Conservation (phyloP, 92 coral and sea anemone species). For the Montipora capitata region DNA sequence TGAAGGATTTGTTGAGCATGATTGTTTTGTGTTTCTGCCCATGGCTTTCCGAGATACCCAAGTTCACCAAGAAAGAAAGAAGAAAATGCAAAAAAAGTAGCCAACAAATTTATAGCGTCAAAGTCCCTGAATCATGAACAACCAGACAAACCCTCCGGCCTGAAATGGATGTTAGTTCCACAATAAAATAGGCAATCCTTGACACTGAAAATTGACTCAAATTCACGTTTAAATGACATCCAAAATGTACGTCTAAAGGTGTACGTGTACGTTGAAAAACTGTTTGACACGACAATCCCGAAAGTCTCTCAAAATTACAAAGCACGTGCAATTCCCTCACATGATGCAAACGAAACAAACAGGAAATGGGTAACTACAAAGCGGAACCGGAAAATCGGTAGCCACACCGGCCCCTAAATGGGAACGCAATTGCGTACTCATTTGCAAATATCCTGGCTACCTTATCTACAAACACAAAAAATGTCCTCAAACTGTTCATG, state of each 20-base stretch:
- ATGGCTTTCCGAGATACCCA: too few species aligned
- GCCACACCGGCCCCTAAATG: constrained; percentile 62
- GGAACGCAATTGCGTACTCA: constrained; percentile 1
- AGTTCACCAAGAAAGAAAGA: too few species aligned
- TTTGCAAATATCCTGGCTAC: background rate
- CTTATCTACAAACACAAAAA: background rate
- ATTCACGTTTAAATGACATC: background rate
- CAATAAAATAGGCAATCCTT: background rate
- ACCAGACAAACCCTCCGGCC: too few species aligned
- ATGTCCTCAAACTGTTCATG: constrained; percentile 7
- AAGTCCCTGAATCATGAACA: too few species aligned
- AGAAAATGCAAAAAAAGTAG: too few species aligned
- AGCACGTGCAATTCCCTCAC: too few species aligned
- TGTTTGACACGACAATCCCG: background rate
- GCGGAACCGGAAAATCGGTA: constrained; percentile 20
- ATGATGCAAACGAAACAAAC: background rate
- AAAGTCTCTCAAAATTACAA: too few species aligned
- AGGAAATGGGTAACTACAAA: background rate
- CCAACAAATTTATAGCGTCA: too few species aligned
- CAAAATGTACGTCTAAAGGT: background rate
- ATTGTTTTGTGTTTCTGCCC: too few species aligned
- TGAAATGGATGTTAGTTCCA: background rate
- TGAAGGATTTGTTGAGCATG: too few species aligned
- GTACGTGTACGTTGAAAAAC: background rate
- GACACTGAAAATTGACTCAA: background rate